Percentiles rank a stretch among this genome's conserved stretches.
These are phyloP conservation scores for Tylochromis polylepis DNA, from an alignment of 2,113 vertebrate species.

Conservation along the genomic window DNA sequence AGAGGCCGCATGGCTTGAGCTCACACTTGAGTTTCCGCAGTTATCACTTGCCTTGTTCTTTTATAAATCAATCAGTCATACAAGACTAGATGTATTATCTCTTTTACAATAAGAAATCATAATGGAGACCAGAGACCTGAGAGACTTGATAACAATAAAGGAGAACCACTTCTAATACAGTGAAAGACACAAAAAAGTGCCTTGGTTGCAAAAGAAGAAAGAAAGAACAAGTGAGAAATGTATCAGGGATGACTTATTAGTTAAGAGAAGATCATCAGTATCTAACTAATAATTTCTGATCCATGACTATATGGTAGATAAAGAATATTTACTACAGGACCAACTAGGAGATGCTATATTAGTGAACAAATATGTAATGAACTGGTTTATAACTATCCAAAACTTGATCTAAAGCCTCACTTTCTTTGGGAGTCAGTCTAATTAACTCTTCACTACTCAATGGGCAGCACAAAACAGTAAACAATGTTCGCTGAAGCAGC, in stretches of 20 bases:
- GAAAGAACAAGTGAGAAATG: neutral
- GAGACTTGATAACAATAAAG: neutral
- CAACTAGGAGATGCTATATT: neutral
- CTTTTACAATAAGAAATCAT: neutral
- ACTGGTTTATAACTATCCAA: neutral
- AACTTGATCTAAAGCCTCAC: neutral
- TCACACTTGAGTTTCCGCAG: neutral
- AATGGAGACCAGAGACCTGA: neutral
- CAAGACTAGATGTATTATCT: neutral
- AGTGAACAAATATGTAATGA: neutral
- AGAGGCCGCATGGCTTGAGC: neutral
- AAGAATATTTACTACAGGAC: neutral
- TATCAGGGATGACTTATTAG: neutral
- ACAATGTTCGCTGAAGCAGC: neutral
- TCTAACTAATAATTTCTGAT: neutral
- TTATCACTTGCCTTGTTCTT: neutral
- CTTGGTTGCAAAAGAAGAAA: neutral
- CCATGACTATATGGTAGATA: neutral
- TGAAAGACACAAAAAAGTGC: neutral
- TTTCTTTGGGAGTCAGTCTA: neutral
- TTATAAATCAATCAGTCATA: neutral
- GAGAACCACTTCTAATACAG: neutral
- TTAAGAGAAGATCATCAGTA: neutral
- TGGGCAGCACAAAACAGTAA: neutral
- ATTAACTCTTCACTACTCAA: neutral